phyloP scores from a whole-genome alignment of 2,888 invertebrate genomes.

The Parnassius smintheus region DNA sequence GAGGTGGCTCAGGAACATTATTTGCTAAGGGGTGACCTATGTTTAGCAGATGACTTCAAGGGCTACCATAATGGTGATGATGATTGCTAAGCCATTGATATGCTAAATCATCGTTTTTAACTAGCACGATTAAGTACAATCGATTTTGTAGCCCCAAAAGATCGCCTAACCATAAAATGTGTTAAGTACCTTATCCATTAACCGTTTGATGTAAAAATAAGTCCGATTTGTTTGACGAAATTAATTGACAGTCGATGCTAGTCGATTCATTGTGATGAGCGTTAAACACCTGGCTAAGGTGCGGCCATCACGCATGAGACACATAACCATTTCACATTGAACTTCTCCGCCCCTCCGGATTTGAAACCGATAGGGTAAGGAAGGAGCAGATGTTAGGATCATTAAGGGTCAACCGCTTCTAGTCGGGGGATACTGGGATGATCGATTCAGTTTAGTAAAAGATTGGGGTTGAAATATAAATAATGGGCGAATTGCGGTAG shows the following conservation, averaged over 20 bases:
- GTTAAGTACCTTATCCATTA: background rate
- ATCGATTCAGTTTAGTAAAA: conserved; percentile 27
- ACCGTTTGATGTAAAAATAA: conserved; percentile 13
- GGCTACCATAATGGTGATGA: no score
- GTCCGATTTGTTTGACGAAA: conserved; percentile 12
- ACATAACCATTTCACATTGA: conserved; percentile 11
- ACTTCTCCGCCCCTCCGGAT: background rate
- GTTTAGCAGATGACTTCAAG: no score
- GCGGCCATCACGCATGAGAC: conserved; percentile 28
- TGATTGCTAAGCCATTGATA: no score
- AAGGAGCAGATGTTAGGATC: conserved; percentile 15
- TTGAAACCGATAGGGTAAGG: conserved; percentile 3
- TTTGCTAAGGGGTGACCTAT: no score
- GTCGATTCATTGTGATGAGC: conserved; percentile 31
- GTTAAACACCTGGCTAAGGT: conserved; percentile 29
- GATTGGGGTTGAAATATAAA: conserved; percentile 28
- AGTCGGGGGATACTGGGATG: conserved; percentile 22
- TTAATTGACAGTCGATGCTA: conserved; percentile 31
- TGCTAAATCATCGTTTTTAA: no score
- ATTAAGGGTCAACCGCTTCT: conserved; percentile 18
- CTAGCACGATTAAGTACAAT: no score
- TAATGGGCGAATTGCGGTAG: conserved; percentile 15
- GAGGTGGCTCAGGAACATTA: no score
- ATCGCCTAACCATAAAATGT: background rate
- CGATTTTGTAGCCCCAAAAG: no score